Evolutionary conservation across 2,888 invertebrate species (phyloP).

Genomic region (Oeneis ivallda): DNA sequence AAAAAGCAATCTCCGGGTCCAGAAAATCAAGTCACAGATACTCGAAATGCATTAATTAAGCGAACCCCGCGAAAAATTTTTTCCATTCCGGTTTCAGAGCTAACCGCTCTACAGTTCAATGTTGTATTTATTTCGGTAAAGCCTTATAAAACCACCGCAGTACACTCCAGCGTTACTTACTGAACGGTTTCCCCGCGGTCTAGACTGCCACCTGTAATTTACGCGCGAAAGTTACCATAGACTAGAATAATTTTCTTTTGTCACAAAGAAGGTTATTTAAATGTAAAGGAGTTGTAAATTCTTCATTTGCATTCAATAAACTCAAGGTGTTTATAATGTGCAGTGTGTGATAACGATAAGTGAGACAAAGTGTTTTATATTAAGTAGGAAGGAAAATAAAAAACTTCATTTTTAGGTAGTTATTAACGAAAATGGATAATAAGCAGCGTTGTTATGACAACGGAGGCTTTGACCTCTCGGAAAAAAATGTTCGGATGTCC

Average conservation of each 20-base stretch:
- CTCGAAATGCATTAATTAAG: slow-evolving; percentile 22
- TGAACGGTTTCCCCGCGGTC: slow-evolving; percentile 55
- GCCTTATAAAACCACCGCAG: slow-evolving; percentile 51
- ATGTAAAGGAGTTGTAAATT: background rate
- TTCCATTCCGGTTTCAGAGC: slow-evolving; percentile 43
- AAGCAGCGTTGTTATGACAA: slow-evolving; percentile 65
- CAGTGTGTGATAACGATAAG: slow-evolving; percentile 44
- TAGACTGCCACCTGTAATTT: slow-evolving; percentile 45
- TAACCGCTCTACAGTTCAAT: slow-evolving; percentile 40
- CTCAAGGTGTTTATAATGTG: slow-evolving; percentile 42
- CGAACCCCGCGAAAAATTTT: slow-evolving; percentile 36
- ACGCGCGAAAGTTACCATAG: slow-evolving; percentile 51
- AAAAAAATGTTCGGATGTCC: slow-evolving; percentile 57
- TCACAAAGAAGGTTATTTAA: background rate
- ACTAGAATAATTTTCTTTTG: slow-evolving; percentile 15
- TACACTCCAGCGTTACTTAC: slow-evolving; percentile 48
- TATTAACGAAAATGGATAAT: slow-evolving; percentile 45
- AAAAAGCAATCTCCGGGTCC: slow-evolving; percentile 2
- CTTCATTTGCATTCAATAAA: slow-evolving; percentile 14
- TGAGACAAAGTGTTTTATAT: slow-evolving; percentile 25
- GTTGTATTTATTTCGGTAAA: slow-evolving; percentile 57
- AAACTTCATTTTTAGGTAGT: slow-evolving; percentile 26
- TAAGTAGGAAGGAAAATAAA: slow-evolving; percentile 18
- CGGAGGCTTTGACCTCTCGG: slow-evolving; percentile 65
- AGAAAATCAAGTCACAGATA: background rate